Base-by-base conservation (phyloP, 2,888 invertebrate species). In the Volucella bombylans region DNA sequence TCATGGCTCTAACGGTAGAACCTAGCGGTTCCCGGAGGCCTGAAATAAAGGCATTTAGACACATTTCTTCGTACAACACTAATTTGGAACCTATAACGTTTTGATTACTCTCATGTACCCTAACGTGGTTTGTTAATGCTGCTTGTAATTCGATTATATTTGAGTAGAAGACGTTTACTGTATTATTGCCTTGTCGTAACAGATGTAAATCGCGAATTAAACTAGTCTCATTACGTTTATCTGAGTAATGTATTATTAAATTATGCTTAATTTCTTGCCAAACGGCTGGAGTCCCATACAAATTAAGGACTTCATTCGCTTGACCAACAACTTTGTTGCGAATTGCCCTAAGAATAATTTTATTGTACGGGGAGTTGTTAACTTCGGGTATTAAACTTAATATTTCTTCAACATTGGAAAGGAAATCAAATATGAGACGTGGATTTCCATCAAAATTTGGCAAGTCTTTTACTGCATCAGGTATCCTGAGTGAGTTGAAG, bases 1-100 rank as follows among this genome's bases (percentile, higher is more conserved):
- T 76, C 87, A 88, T 88, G 3, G 87, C 82, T 57, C 87, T 78
- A 18, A 88, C 76, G 45, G 87, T 86, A 43, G 85, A 78, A 2
- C 87, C 86, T 52, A 87, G 8, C 0, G 87, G 87, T 52, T 87
- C 87, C n/a, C 57, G 82, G 23, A 87, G 65, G 9, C 86, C 86
- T 0, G 72, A 81, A 8, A 87, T 18, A 57, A 87, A 88, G n/a
- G 73, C 68, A 41, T 87, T 87, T 11, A 87, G 54, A 43, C 86
- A 87, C 87, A 87, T 87, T 62, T 87, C 86, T 8, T 68, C 55
- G 55, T 86, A 86, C 8, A 87, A 71, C 23, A 8, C 10, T 57
- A 72, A 64, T 54, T 88, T 87, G 4, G 87, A 59, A 41, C 9
- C 14, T 49, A 81, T 83, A 0, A 87, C 82, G 39, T 64, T 86